These are phyloP conservation scores for Isichthys henryi DNA, from an alignment of 2,113 vertebrate species.

Conservation along the genomic window DNA sequence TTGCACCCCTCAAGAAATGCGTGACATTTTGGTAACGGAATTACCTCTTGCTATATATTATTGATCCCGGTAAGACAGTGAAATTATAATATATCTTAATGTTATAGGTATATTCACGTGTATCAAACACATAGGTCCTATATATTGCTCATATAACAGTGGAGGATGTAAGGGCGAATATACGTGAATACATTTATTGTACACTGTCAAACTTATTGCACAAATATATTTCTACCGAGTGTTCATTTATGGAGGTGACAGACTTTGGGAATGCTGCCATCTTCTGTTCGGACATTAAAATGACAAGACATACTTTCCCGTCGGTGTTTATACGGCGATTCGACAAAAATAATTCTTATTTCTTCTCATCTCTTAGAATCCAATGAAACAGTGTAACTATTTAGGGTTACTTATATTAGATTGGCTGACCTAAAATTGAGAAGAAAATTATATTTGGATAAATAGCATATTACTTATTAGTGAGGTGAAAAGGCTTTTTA, in stretches of 20 bases:
- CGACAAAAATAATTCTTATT: background rate
- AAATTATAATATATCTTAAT: background rate
- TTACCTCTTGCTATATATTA: background rate
- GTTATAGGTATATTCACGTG: background rate
- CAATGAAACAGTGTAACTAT: background rate
- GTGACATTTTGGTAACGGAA: background rate
- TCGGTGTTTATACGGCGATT: background rate
- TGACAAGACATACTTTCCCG: background rate
- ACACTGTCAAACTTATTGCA: background rate
- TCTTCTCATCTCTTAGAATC: background rate
- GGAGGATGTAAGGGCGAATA: background rate
- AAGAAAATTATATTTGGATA: background rate
- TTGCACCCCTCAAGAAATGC: background rate
- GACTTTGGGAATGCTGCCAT: constrained; percentile 1
- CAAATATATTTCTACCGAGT: background rate
- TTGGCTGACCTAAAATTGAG: background rate
- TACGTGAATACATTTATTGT: background rate
- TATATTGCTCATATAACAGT: background rate
- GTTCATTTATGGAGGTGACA: background rate
- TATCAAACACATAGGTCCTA: background rate
- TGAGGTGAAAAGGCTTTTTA: too few relatives aligned
- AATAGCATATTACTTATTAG: background rate
- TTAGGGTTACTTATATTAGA: background rate
- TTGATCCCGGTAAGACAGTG: background rate
- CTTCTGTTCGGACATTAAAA: background rate